A percentile compares a stretch with the other conserved stretches of the same genome.
phyloP scores from a whole-genome alignment of 2,797 vertebrate species.

The Emys orbicularis region DNA sequence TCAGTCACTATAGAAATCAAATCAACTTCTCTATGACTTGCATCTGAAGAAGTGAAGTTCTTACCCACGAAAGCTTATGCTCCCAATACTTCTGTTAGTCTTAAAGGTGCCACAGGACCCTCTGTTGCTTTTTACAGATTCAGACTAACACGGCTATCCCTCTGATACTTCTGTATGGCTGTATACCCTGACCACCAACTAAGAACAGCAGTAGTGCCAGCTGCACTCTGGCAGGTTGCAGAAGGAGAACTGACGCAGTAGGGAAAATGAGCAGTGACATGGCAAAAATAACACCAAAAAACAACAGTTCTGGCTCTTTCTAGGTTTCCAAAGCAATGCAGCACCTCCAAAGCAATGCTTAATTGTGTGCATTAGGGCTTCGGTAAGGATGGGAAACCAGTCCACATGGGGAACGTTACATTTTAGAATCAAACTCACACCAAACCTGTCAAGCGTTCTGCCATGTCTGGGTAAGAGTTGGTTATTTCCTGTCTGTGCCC shows the following conservation, averaged over 20 bases:
- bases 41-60: too few relatives aligned
- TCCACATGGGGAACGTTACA: neutral
- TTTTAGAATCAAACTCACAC: neutral
- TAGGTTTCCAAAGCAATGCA: neutral
- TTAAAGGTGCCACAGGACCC: too few relatives aligned
- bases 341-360: neutral
- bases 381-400: neutral
- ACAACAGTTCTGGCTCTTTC: neutral
- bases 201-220: rapidly evolving
- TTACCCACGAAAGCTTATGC: too few relatives aligned
- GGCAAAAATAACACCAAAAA: neutral
- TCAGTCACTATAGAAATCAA: neutral
- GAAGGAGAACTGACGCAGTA: neutral
- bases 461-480: neutral
- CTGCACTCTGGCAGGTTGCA: rapidly evolving
- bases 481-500: rapidly evolving
- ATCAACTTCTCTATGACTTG: neutral
- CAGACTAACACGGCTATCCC: too few relatives aligned
- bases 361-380: neutral
- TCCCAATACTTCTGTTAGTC: too few relatives aligned
- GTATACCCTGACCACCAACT: neutral
- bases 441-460: neutral
- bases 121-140: too few relatives aligned
- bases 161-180: neutral
- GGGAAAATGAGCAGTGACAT: neutral